These are phyloP conservation scores for Microcebus griseorufus DNA, from an alignment of 2,113 vertebrate genomes.

Conservation along the genomic window DNA sequence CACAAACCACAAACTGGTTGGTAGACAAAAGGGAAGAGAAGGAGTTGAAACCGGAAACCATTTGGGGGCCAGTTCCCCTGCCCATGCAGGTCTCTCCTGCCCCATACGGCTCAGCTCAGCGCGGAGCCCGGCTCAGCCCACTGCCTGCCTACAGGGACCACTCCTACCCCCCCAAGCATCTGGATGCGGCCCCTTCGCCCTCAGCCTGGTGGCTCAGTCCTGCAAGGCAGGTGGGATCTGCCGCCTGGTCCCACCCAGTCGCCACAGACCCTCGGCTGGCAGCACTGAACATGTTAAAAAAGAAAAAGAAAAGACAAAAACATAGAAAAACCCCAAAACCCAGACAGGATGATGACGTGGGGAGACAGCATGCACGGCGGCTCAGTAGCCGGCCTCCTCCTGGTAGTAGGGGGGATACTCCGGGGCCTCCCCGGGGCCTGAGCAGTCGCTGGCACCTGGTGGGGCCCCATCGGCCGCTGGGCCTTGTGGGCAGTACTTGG, in stretches of 20 bases:
- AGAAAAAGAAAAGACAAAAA: not conserved
- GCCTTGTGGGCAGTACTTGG: conserved; percentile 93
- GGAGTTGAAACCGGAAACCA: conserved; percentile 6
- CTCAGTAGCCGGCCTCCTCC: conserved; percentile 82
- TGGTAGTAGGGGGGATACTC: conserved; percentile 73
- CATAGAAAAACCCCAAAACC: not conserved
- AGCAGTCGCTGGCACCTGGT: rapidly evolving
- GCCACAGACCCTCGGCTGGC: not conserved
- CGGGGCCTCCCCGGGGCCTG: not conserved
- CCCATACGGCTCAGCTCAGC: not conserved
- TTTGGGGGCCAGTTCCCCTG: not conserved
- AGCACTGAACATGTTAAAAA: not conserved
- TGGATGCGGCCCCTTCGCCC: not conserved
- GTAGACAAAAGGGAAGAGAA: conserved; percentile 11
- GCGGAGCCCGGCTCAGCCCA: not conserved
- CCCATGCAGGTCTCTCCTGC: not conserved
- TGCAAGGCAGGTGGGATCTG: not conserved
- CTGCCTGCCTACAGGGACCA: not conserved
- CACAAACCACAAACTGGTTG: conserved; percentile 47
- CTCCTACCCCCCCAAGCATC: not conserved
- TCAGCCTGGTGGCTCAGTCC: not conserved
- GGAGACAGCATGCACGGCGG: rapidly evolving
- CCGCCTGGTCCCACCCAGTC: not conserved
- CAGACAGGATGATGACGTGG: not conserved
- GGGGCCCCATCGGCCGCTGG: conserved; percentile 63